phyloP scores from a whole-genome alignment of 2,113 vertebrate genomes.

The Sakesphorus luctuosus region DNA sequence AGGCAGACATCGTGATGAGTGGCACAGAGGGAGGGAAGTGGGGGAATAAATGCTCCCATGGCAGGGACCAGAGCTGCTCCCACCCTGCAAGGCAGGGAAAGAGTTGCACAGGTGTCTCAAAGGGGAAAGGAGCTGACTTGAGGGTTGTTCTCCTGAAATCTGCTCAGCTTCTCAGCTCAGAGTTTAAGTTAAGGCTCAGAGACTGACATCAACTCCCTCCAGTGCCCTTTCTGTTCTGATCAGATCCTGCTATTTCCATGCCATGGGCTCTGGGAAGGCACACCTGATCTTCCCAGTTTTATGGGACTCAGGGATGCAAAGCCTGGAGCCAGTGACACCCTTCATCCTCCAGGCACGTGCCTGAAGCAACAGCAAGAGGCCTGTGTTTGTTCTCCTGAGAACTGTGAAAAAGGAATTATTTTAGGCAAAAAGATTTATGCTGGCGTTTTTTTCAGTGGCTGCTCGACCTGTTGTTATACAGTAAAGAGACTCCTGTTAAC shows the following conservation, averaged over 20 bases:
- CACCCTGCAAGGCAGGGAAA: background rate
- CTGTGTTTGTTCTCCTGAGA: background rate
- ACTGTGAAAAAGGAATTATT: background rate
- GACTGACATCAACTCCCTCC: background rate
- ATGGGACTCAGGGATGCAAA: slow-evolving; percentile 10
- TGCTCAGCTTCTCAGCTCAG: background rate
- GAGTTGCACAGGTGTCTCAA: background rate
- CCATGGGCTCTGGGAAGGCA: background rate
- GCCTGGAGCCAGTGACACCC: background rate
- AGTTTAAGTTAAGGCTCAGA: background rate
- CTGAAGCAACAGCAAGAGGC: background rate
- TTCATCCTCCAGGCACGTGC: background rate
- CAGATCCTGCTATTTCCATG: background rate
- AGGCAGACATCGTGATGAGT: background rate
- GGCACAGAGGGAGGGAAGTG: background rate
- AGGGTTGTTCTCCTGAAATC: background rate
- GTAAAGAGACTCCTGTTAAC: background rate
- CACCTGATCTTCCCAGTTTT: background rate
- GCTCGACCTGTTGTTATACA: background rate
- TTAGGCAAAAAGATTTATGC: background rate
- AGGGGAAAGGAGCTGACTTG: background rate
- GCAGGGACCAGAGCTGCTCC: background rate
- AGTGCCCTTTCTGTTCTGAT: background rate
- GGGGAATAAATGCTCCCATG: background rate
- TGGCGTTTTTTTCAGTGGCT: background rate